These are phyloP conservation scores for Eubasilissa splendida DNA, from an alignment of 2,888 invertebrate genomes.

Conservation along the genomic window DNA sequence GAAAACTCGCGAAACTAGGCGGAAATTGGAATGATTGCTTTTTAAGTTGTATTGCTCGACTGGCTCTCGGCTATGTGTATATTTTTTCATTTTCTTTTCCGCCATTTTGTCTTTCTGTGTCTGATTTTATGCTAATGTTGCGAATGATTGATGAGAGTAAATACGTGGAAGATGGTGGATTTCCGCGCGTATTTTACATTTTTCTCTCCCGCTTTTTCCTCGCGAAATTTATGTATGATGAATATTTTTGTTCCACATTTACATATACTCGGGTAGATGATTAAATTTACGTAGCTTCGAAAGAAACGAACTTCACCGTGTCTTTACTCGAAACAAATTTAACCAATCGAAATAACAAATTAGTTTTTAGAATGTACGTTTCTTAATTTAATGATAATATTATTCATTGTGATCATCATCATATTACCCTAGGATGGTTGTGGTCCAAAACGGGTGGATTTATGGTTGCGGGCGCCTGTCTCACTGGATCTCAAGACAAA, in stretches of 20 bases:
- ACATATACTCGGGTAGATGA: constrained; percentile 13
- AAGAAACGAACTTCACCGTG: too few relatives aligned
- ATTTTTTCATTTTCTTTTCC: constrained; percentile 30
- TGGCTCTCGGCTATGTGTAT: constrained; percentile 7
- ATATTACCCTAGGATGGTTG: too few relatives aligned
- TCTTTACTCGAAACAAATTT: neutral
- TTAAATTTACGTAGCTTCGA: neutral
- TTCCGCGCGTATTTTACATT: constrained; percentile 13
- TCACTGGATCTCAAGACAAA: too few relatives aligned
- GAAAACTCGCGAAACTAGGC: constrained; percentile 26
- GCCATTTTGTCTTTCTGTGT: constrained; percentile 40
- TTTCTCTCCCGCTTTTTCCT: neutral
- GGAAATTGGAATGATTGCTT: constrained; percentile 34
- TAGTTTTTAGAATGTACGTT: too few relatives aligned
- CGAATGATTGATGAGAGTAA: constrained; percentile 46
- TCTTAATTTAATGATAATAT: too few relatives aligned
- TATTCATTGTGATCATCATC: too few relatives aligned
- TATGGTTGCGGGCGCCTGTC: too few relatives aligned
- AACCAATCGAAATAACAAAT: neutral
- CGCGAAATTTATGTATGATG: constrained; percentile 10
- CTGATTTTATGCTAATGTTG: constrained; percentile 48
- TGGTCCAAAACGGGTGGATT: too few relatives aligned
- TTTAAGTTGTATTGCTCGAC: constrained; percentile 33
- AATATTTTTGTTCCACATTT: constrained; percentile 20
- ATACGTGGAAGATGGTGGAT: constrained; percentile 22